These are phyloP conservation scores for Falco cherrug DNA, from an alignment of 2,797 vertebrate species.

Conservation along the genomic window DNA sequence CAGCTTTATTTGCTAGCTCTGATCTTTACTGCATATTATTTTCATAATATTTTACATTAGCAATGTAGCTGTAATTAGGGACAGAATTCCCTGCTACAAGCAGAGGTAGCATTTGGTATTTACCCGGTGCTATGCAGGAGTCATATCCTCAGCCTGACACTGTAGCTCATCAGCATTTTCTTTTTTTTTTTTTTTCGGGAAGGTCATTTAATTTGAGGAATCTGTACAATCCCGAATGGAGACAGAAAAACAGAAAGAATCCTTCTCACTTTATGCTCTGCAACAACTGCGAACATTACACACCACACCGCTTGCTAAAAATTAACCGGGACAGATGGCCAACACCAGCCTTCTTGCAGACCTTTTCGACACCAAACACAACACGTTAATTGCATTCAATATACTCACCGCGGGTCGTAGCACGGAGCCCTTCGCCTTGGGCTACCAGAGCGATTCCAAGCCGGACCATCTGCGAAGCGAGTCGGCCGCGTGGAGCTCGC, in stretches of 20 bases:
- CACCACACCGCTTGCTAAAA: conserved; percentile 6
- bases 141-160: background rate
- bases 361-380: background rate
- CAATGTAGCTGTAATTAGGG: background rate
- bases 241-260: background rate
- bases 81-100: background rate
- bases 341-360: background rate
- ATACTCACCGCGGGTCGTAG: background rate
- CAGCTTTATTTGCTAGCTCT: background rate
- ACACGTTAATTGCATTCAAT: background rate
- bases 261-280: background rate
- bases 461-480: background rate
- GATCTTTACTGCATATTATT: background rate
- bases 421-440: background rate
- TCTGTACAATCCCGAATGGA: background rate
- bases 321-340: background rate
- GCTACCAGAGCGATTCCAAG: background rate
- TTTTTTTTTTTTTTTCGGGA: background rate
- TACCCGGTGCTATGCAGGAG: background rate
- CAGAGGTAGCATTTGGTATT: background rate
- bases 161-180: background rate
- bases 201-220: background rate
- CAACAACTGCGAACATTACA: background rate
- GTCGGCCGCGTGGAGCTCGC: background rate
- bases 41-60: background rate